These are phyloP conservation scores for Listronotus bonariensis DNA, from an alignment of 1,140 invertebrate species.

Conservation along the genomic window DNA sequence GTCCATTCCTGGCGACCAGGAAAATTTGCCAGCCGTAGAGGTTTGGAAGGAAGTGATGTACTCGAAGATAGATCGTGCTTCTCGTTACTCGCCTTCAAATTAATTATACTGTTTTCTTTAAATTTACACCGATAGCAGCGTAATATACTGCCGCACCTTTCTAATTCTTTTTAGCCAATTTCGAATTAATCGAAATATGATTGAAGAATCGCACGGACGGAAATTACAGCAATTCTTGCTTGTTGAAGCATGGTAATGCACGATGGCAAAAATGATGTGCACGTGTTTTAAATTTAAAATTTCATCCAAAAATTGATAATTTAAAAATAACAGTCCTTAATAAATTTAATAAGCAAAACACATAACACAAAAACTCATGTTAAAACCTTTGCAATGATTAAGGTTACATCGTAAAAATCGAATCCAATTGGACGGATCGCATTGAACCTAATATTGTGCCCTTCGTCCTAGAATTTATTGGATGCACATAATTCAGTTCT, in stretches of 20 bases:
- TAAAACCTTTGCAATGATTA: too few species aligned
- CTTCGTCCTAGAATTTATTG: too few species aligned
- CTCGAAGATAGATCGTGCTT: constrained; percentile 30
- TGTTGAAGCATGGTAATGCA: constrained; percentile 27
- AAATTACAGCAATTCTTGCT: constrained; percentile 29
- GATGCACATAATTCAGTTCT: too few species aligned
- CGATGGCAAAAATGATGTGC: not conserved
- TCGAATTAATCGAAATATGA: constrained; percentile 35
- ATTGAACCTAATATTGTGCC: too few species aligned
- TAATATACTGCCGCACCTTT: constrained; percentile 33
- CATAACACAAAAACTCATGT: too few species aligned
- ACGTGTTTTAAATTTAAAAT: constrained; percentile 14
- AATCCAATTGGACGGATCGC: too few species aligned
- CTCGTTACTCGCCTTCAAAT: constrained; percentile 33
- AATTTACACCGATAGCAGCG: constrained; percentile 34
- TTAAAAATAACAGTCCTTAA: too few species aligned
- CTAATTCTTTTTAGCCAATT: constrained; percentile 34
- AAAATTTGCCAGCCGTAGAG: not conserved
- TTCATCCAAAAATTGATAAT: not conserved
- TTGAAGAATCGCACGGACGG: constrained; percentile 29
- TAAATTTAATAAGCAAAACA: too few species aligned
- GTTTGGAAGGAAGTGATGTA: constrained; percentile 18
- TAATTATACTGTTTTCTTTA: constrained; percentile 39
- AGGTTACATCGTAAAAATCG: too few species aligned
- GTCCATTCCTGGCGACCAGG: not conserved